Evolutionary conservation across 1,140 invertebrate species (phyloP), one percentile per base, ranked within the genome.

Genomic region (Drosophila arawakana): DNA sequence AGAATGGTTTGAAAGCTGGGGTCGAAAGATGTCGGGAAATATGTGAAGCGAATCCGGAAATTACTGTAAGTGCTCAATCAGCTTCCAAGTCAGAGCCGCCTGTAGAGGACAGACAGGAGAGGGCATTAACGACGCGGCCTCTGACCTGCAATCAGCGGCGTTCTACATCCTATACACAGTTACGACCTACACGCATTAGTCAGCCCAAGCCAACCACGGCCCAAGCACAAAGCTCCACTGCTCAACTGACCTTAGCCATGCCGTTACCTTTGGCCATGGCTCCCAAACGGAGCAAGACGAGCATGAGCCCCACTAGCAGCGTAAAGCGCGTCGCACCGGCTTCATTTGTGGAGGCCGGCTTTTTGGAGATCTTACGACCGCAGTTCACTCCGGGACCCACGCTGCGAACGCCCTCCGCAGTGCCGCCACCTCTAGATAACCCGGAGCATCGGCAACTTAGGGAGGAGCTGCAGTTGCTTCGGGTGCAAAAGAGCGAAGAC

Each of bases 391-490:
- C 96, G 2, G 97, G 97, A 0, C 95, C 96, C 91, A 94, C 95
- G 18, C 94, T 97, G 63, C 94, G 95, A 2, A 95, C 95, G 6
- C 94, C 94, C 2, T 81, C 78, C 44, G 61, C 93, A 5, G 93
- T 93, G 57, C 92, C 35, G 60, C 55, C 83, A 7, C 60, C 65
- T 3, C 15, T 72, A 69, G 96, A 96, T 92, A 92, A 96, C 58
- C 94, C 94, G 2, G 90, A 97, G 41, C 96, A 97, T 85, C 94
- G 96, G 13, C 94, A 96, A 70, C 92, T 99, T 0, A 95, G 95
- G 65, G 98, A 99, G 93, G 99, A 99, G 93, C 93, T 99, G 54
- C 97, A 99, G 78, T 96, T 98, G 4, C 80, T 99, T 11, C 96
- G 96, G 91, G 94, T 96, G 0, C 97, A 97, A 80, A 94, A 97